Conservation (phyloP, 2,888 invertebrate species). For the Dryocosmus kuriphilus region DNA sequence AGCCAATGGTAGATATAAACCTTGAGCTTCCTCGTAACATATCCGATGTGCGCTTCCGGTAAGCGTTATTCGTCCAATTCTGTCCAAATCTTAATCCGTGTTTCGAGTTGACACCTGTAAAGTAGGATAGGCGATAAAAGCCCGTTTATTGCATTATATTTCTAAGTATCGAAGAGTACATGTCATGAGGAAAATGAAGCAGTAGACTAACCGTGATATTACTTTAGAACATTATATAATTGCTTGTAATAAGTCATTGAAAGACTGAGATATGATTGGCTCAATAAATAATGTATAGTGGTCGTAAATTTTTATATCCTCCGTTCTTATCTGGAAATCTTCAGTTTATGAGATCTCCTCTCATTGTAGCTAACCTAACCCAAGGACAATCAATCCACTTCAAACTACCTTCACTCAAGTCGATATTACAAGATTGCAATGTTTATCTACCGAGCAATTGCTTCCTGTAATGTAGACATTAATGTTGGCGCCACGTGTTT, state of each 20-base stretch:
- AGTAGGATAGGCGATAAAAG: background rate
- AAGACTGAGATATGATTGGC: background rate
- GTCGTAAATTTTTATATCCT: conserved; percentile 17
- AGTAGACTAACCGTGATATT: background rate
- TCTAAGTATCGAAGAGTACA: background rate
- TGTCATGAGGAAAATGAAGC: background rate
- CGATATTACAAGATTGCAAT: conserved; percentile 2
- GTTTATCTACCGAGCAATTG: background rate
- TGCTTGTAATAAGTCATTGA: background rate
- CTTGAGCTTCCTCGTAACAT: conserved; percentile 56
- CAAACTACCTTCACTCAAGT: conserved; percentile 12
- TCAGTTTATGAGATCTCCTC: conserved; percentile 25
- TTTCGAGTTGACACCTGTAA: background rate
- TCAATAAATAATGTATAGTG: conserved; percentile 9
- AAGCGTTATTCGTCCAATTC: background rate
- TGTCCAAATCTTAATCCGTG: background rate
- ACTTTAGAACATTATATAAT: background rate
- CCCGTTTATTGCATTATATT: background rate
- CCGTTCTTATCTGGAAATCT: conserved; percentile 20
- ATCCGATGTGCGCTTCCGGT: conserved; percentile 55
- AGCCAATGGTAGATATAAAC: conserved; percentile 70
- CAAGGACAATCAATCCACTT: conserved; percentile 22
- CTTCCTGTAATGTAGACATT: conserved; percentile 10
- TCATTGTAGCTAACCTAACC: conserved; percentile 20
- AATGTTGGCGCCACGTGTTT: conserved; percentile 24